Percentiles rank a stretch among this genome's conserved stretches.
phyloP scores from a whole-genome alignment of 2,113 vertebrate species.

The Gallinago paraguaiae region DNA sequence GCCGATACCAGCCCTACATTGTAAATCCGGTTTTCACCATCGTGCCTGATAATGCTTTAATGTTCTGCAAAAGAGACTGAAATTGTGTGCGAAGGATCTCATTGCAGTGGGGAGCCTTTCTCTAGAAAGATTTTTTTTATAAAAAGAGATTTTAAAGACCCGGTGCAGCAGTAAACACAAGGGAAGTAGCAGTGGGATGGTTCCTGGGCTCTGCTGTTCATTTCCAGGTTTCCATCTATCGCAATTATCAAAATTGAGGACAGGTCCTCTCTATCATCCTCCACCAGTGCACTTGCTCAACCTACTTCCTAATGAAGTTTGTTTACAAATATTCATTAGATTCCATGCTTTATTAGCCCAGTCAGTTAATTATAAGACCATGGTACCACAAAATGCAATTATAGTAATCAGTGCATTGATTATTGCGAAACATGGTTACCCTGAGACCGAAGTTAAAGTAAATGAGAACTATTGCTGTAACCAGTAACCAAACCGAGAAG shows the following conservation, averaged over 20 bases:
- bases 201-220: not conserved
- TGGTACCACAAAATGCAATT: not conserved
- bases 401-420: constrained; percentile 44
- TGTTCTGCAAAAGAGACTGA: not conserved
- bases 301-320: constrained; percentile 18
- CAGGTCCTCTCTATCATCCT: not conserved
- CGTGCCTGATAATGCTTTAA: not conserved
- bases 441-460: not conserved
- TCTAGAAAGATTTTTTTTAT: not conserved
- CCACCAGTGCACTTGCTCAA: not conserved
- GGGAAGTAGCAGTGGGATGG: not conserved
- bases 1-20: not conserved
- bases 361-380: constrained; percentile 20
- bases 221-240: not conserved
- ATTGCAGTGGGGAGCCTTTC: not conserved
- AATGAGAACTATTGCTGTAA: not conserved
- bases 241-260: not conserved
- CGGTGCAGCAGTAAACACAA: not conserved
- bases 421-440: not conserved
- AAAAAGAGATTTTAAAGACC: not conserved
- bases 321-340: constrained; percentile 34
- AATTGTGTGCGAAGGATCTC: not conserved
- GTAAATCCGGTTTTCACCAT: constrained; percentile 8
- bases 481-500: not conserved
- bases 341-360: not conserved